Evolutionary conservation across 2,797 vertebrate species (phyloP).

Genomic region (Peromyscus eremicus): DNA sequence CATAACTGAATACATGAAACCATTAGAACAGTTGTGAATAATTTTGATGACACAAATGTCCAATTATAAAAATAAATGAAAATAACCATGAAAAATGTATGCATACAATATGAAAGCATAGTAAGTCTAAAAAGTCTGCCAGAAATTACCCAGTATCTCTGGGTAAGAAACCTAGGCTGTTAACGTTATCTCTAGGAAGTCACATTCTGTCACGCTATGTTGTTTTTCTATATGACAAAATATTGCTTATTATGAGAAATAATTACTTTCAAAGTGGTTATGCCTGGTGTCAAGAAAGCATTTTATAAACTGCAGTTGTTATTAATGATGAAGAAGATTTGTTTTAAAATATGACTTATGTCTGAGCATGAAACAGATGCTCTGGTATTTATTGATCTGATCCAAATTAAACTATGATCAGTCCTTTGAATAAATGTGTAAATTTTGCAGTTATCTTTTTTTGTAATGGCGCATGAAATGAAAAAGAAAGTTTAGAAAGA

Average conservation of each 20-base stretch:
- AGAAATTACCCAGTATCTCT: neutral
- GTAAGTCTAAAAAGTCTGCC: neutral
- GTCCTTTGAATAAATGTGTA: neutral
- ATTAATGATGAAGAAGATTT: neutral
- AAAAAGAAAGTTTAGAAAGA: neutral
- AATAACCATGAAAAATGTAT: slow-evolving; percentile 8
- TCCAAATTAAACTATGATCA: neutral
- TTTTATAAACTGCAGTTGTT: neutral
- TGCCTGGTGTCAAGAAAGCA: neutral
- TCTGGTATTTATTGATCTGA: slow-evolving; percentile 8
- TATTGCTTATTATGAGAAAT: slow-evolving; percentile 48
- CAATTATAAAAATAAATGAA: slow-evolving; percentile 36
- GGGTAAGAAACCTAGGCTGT: neutral
- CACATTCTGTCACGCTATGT: neutral
- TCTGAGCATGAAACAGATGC: neutral
- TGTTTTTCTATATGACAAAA: neutral
- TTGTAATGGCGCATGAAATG: neutral
- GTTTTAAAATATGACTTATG: neutral
- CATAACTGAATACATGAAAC: neutral
- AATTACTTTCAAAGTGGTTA: slow-evolving; percentile 20
- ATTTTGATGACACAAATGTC: slow-evolving; percentile 44
- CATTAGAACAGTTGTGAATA: slow-evolving; percentile 25
- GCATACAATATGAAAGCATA: neutral
- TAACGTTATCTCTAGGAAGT: neutral
- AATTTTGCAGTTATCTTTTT: neutral